Base-by-base conservation (phyloP, 2,113 vertebrate species). In the Gavialis gangeticus region DNA sequence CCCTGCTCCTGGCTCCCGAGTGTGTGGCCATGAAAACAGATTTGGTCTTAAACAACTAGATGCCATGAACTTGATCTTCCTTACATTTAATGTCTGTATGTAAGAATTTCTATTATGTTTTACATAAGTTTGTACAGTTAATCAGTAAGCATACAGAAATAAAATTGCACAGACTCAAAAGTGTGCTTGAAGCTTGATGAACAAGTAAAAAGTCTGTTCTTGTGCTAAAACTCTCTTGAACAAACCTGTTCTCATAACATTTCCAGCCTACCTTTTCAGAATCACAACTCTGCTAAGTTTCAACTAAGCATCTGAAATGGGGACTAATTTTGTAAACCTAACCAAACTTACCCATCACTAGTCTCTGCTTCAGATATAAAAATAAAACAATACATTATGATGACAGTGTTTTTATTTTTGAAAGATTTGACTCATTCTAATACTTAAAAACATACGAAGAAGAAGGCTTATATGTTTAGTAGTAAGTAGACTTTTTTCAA, bases 201-300 rank as follows among this genome's bases (percentile, higher is more conserved):
- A 8, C 11, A 79, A 54, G 28, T 55, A 85, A 85, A 95, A 71
- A 71, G 1, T 9, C 58, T 73, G 6, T 82, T 92, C 30, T 76
- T 66, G 55, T 25, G 0, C 3, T 93, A 67, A 86, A 96, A 92
- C 85, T 89, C 86, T 90, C 77, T 88, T 92, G 71, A 57, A 22
- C 69, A 94, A 19, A 4, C 8, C 19, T 10, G 0, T 84, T 89
- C 83, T 71, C 8, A 22, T 75, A 77, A 75, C 89, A 88, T 79
- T 84, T 92, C 94, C 57, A 91, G 16, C 89, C 91, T 55, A 86
- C 3, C 79, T 82, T 93, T 17, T 89, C 55, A 46, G 73, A 1
- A 62, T 79, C 27, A 90, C 77, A 54, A 95, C 28, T 87, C 14
- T 75, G 82, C 37, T 37, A 37, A 37, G 37, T 37, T 27, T 82